phyloP scores from a whole-genome alignment of 1,140 invertebrate genomes.

The Oryctes rhinoceros region DNA sequence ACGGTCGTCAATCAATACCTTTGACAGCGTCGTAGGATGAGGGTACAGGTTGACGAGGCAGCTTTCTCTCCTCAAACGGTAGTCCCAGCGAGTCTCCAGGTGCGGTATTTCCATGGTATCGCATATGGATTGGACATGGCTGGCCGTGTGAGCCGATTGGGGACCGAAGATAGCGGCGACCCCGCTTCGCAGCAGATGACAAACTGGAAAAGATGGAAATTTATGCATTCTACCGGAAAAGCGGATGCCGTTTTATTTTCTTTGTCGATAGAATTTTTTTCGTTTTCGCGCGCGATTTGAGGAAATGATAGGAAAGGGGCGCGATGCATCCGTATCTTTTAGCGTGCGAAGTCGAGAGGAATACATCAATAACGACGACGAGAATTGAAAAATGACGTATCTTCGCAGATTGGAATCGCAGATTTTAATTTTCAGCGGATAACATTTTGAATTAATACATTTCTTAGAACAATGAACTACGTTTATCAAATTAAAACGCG shows the following conservation, averaged over 20 bases:
- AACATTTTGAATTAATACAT: no score
- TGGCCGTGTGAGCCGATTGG: conserved; percentile 87
- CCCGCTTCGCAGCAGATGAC: conserved; percentile 83
- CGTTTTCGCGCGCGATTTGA: conserved; percentile 2
- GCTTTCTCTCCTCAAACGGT: conserved; percentile 83
- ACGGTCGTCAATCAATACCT: conserved; percentile 66
- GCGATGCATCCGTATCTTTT: not conserved
- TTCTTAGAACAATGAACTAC: no score
- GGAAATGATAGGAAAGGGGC: not conserved
- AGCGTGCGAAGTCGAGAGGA: no score
- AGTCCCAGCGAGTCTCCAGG: conserved; percentile 93
- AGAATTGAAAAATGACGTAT: no score
- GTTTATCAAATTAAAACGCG: no score
- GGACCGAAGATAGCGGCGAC: conserved; percentile 95
- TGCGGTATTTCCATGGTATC: conserved; percentile 96
- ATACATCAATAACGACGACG: no score
- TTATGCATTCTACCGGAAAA: conserved; percentile 19
- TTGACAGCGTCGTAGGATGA: conserved; percentile 86
- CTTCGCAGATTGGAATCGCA: no score
- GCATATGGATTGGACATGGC: conserved; percentile 94
- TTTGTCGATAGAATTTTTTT: not conserved
- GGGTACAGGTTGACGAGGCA: conserved; percentile 95
- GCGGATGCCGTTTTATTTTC: not conserved
- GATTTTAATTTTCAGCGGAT: no score
- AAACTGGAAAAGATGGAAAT: conserved; percentile 73